Evolutionary conservation across 1,140 invertebrate genomes (phyloP), one percentile per base, ranked within the genome.

Genomic region (Drosophila setifemur): DNA sequence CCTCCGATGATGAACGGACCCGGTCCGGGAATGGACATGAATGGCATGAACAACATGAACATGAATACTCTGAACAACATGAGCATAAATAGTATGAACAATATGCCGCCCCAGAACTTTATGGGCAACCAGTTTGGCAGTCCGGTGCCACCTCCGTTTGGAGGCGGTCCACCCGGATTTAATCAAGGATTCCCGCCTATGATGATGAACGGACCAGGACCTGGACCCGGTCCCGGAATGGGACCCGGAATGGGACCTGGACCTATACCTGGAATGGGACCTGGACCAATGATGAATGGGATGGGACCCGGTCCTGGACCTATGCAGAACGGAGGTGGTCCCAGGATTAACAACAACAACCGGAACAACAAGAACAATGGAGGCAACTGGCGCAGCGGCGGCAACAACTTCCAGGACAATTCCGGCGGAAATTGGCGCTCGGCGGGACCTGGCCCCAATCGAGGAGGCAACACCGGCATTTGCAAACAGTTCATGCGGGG

Each of bases 401-500:
- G 83, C 29, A 88, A 87, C 45, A 90, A 89, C 33, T 89, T 86
- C 29, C 82, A 86, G 18, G 69, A 79, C 7, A 79, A 83, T 44
- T 79, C 74, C 18, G 86, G 89, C 18, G 85, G 86, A 48, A 89
- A 86, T 74, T 90, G 89, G 89, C 70, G 86, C 35, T 69, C 81
- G 76, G 81, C 81, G 29, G 81, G 81, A 31, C 73, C 78, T 67
- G 88, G 85, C 37, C 52, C 76, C 66, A 81, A 77, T 35, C 70
- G 76, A 37, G 77, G 76, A 3, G 66, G 42, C 19, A 91, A 91
- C 33, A 91, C 90, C 2, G 92, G 93, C 47, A 79, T 95, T 8
- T 96, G 95, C 88, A 93, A 95, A 81, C 94, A 95, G 77, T 95
- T 96, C 76, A 93, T 94, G 78, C 94, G 95, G 76, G 95, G 95